Percentiles rank a stretch among this genome's conserved stretches.
These are phyloP conservation scores for Drosophila anceps DNA, from an alignment of 2,888 invertebrate species.

Conservation along the genomic window DNA sequence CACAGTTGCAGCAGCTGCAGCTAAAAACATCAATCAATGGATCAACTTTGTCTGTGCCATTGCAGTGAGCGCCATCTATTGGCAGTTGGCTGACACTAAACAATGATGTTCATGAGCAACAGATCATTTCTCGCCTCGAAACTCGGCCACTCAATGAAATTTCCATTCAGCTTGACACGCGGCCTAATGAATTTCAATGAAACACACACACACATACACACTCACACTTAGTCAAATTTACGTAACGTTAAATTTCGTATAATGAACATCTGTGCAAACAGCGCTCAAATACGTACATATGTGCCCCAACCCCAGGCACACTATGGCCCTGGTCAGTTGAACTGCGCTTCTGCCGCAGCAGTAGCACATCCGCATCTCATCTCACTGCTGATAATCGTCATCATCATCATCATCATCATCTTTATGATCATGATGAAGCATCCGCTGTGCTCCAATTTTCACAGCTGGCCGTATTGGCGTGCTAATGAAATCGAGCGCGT, in stretches of 20 bases:
- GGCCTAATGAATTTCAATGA: constrained; percentile 67
- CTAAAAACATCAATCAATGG: constrained; percentile 72
- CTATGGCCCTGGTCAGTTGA: constrained; percentile 47
- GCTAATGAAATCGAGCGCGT: constrained; percentile 77
- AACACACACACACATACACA: constrained; percentile 49
- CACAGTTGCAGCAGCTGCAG: constrained; percentile 54
- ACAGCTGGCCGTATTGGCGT: constrained; percentile 60
- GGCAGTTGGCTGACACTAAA: constrained; percentile 36
- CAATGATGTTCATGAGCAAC: constrained; percentile 38
- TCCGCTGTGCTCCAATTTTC: constrained; percentile 70
- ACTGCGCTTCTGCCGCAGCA: constrained; percentile 56
- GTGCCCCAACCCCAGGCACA: background rate
- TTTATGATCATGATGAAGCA: constrained; percentile 31
- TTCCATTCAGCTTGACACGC: constrained; percentile 45
- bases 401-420: constrained; percentile 4
- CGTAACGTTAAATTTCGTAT: constrained; percentile 64
- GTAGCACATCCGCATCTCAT: constrained; percentile 49
- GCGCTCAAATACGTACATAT: constrained; percentile 19
- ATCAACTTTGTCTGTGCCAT: constrained; percentile 36
- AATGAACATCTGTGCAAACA: constrained; percentile 83
- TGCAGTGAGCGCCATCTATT: constrained; percentile 67
- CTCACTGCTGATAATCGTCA: constrained; percentile 6
- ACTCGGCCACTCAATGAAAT: constrained; percentile 49
- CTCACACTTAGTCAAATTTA: constrained; percentile 68
- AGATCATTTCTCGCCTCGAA: constrained; percentile 47